Conservation (phyloP, 2,888 invertebrate species). For the Plebejus melissa region DNA sequence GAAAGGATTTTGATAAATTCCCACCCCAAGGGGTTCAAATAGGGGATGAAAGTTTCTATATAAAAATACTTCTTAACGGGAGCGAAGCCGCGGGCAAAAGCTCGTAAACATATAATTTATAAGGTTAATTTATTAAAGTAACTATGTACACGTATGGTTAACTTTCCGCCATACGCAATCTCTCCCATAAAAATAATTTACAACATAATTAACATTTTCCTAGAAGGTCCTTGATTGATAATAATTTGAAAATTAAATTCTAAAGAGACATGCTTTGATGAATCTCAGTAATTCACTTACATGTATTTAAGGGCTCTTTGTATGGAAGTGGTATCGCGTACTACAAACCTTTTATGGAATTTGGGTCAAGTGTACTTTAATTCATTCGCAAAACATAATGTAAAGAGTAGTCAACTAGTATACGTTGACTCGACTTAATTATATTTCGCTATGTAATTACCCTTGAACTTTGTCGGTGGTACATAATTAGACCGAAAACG, state of each 20-base stretch:
- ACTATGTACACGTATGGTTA: too few species aligned
- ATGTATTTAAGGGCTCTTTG: conserved; percentile 1
- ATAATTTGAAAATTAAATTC: neutral
- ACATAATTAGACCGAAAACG: neutral
- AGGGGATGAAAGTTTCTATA: too few species aligned
- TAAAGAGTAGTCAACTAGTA: neutral
- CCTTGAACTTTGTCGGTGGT: neutral
- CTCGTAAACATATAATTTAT: too few species aligned
- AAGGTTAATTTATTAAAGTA: too few species aligned
- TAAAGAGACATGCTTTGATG: neutral
- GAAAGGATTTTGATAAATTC: too few species aligned
- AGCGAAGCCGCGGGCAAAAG: too few species aligned
- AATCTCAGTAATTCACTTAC: neutral
- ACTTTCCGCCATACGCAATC: too few species aligned
- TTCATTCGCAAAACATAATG: conserved; percentile 15
- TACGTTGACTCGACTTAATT: neutral
- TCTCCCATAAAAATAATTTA: too few species aligned
- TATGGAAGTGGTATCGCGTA: neutral
- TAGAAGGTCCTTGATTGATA: too few species aligned
- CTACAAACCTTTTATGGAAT: conserved; percentile 22
- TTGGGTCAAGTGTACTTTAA: conserved; percentile 34
- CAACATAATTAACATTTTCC: too few species aligned
- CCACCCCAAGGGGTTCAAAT: too few species aligned
- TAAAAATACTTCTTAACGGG: too few species aligned
- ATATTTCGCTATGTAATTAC: neutral